Conservation (phyloP, 2,888 invertebrate species). For the Erynnis tages region DNA sequence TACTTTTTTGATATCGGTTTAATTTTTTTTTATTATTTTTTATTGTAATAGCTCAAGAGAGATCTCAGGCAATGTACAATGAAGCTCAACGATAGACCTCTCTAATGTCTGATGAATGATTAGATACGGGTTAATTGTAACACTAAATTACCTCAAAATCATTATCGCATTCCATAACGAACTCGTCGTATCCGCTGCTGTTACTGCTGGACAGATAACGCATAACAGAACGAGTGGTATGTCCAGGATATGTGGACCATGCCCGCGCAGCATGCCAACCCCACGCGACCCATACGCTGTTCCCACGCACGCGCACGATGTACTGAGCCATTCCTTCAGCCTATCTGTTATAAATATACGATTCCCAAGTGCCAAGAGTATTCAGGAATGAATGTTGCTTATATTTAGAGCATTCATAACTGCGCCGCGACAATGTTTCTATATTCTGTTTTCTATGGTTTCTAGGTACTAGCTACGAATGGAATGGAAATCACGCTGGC, state of each 20-base stretch:
- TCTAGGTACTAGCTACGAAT: conserved; percentile 4
- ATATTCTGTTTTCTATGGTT: too few relatives aligned
- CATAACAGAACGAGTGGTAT: conserved; percentile 43
- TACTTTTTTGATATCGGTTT: too few relatives aligned
- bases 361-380: conserved; percentile 59
- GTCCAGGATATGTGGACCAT: background rate
- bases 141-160: conserved; percentile 66
- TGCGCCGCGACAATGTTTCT: conserved; percentile 17
- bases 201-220: conserved; percentile 53
- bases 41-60: too few relatives aligned
- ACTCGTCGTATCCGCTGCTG: conserved; percentile 59
- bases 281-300: conserved; percentile 43
- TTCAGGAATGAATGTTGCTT: conserved; percentile 43
- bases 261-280: conserved; percentile 38
- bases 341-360: conserved; percentile 69
- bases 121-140: too few relatives aligned
- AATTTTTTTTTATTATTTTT: too few relatives aligned
- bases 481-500: background rate
- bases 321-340: conserved; percentile 62
- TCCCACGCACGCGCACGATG: conserved; percentile 45
- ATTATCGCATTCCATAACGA: conserved; percentile 69
- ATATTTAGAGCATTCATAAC: conserved; percentile 39
- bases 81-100: background rate
- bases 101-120: background rate
- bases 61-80: too few relatives aligned